These are phyloP conservation scores for Pyrrhia umbra DNA, from an alignment of 2,888 invertebrate species.

Conservation along the genomic window DNA sequence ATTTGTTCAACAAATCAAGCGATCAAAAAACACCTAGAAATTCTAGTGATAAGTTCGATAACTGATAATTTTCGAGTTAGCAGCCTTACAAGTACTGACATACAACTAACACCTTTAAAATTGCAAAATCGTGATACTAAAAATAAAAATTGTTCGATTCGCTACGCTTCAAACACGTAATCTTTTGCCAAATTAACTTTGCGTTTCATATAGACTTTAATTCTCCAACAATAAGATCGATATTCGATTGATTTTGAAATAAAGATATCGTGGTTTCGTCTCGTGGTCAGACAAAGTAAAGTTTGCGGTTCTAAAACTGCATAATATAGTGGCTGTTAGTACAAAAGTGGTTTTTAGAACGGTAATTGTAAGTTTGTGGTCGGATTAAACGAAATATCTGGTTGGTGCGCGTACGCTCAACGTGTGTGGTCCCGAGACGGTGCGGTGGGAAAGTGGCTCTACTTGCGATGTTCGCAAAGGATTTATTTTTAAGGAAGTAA, in stretches of 20 bases:
- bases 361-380: constrained; percentile 54
- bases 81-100: constrained; percentile 53
- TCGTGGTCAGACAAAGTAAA: constrained; percentile 39
- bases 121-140: constrained; percentile 72
- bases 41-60: constrained; percentile 12
- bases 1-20: constrained; percentile 41
- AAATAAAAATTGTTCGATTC: constrained; percentile 69
- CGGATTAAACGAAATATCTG: constrained; percentile 70
- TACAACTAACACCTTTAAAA: constrained; percentile 68
- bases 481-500: constrained; percentile 3
- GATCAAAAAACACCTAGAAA: neutral
- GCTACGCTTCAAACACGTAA: constrained; percentile 62
- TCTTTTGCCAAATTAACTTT: constrained; percentile 38
- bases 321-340: constrained; percentile 16
- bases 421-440: constrained; percentile 71
- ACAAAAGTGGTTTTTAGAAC: constrained; percentile 20
- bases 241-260: constrained; percentile 13
- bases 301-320: constrained; percentile 49
- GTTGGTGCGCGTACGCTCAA: constrained; percentile 62
- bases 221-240: rapidly evolving
- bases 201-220: constrained; percentile 1
- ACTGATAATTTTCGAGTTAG: constrained; percentile 57
- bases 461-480: constrained; percentile 36
- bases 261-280: constrained; percentile 41
- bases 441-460: constrained; percentile 59